Evolutionary conservation across 2,797 vertebrate genomes (phyloP), one percentile per base, ranked within the genome.

Genomic region (Nannoperca australis): DNA sequence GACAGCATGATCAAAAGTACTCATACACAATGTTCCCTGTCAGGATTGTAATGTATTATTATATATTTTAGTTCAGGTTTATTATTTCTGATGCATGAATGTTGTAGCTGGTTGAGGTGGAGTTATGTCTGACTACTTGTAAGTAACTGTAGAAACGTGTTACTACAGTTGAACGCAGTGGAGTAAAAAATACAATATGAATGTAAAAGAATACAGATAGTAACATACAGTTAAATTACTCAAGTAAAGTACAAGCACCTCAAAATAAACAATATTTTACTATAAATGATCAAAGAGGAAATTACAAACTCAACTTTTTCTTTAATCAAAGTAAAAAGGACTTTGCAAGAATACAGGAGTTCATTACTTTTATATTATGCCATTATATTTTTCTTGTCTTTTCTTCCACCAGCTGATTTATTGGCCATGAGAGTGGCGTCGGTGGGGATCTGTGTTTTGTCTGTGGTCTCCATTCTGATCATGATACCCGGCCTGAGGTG

Each of bases 401-500:
- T 40, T 7, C 54, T 27, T 22, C 14, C 34, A 40, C 49, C 79
- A 82, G 58, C 36, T 64, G 70, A 59, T 17, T 11, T 78, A 64
- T 24, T 69, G 74, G 45, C 22, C 7, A 73, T 77, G 69, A 45
- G 68, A 27, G 2, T 51, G 3, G 18, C 8, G 0, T 51, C 80
- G 40, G 72, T 90, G 18, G 55, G 78, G 9, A 74, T 77, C 20
- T 82, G 51, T 44, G 30, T 17, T 7, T 10, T 73, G n/a, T 51
- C 60, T 36, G 44, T 40, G 51, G 5, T 32, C 40, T 64, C 85
- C 3, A 1, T 60, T 34, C 74, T 88, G 7, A n/a, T 73, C 3
- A 51, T 89, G 69, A 45, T 59, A 15, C 42, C 55, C 3, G 17
- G 76, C 15, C 84, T 91, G 79, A 40, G 10, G 54, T 47, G 27